These are phyloP conservation scores for Philantomba maxwellii DNA, from an alignment of 2,113 vertebrate genomes.

Conservation along the genomic window DNA sequence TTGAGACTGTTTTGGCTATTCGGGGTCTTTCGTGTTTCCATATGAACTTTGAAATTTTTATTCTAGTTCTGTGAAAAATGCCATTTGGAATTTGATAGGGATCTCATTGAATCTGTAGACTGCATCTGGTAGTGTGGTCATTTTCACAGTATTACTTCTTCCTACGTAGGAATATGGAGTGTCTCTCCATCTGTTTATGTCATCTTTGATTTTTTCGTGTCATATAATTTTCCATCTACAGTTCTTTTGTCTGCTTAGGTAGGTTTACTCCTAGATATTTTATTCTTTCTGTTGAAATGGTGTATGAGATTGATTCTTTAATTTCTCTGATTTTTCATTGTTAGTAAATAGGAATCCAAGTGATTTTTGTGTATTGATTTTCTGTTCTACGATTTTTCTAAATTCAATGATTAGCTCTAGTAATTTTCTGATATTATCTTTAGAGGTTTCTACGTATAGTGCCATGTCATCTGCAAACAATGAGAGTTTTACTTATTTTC, in stretches of 20 bases:
- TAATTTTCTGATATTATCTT: background rate
- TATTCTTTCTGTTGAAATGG: background rate
- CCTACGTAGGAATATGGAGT: background rate
- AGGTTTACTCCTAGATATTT: background rate
- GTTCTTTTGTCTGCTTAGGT: background rate
- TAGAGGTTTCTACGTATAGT: background rate
- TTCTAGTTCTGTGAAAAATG: background rate
- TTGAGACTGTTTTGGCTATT: background rate
- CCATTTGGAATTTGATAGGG: background rate
- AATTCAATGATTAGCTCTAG: background rate
- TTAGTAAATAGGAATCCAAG: background rate
- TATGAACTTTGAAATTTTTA: background rate
- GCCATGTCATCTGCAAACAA: background rate
- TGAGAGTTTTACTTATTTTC: background rate
- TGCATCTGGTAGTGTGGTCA: background rate
- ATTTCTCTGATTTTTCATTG: background rate
- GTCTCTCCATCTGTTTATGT: background rate
- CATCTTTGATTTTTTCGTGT: background rate
- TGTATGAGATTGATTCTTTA: background rate
- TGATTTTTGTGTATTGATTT: background rate
- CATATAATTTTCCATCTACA: background rate
- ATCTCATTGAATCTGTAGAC: background rate
- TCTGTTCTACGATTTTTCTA: background rate
- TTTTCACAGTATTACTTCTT: background rate
- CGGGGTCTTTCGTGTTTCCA: background rate